Conservation (phyloP, 2,888 invertebrate genomes). For the Luperina nickerlii region DNA sequence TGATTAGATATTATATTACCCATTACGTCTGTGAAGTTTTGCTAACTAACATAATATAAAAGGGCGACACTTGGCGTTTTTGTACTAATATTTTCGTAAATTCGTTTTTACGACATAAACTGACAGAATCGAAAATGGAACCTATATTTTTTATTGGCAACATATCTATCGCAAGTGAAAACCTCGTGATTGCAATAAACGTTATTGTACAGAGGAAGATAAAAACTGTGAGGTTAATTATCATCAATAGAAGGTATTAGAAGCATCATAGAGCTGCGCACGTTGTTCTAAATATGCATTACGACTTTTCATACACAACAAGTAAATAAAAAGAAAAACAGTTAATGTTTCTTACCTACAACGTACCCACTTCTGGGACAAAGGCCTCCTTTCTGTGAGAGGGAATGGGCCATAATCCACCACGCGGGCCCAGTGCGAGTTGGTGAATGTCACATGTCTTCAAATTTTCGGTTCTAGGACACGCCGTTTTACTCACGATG, state of each 20-base stretch:
- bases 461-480: no score
- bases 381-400: no score
- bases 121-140: neutral
- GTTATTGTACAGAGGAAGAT: neutral
- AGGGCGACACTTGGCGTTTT: neutral
- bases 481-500: no score
- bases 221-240: neutral
- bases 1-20: neutral
- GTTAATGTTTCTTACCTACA: no score
- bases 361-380: no score
- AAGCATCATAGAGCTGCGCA: neutral
- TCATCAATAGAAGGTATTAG: no score
- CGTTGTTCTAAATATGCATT: neutral
- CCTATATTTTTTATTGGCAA: neutral
- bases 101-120: neutral
- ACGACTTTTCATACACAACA: neutral
- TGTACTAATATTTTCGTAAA: neutral
- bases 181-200: neutral
- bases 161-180: neutral
- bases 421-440: no score
- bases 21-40: neutral
- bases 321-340: no score
- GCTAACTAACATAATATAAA: no score
- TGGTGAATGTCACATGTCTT: no score
- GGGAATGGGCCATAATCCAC: no score